A percentile compares a stretch with the other conserved stretches of the same genome.
phyloP scores from a whole-genome alignment of 2,113 vertebrate species.

The Triplophysa siluroides region DNA sequence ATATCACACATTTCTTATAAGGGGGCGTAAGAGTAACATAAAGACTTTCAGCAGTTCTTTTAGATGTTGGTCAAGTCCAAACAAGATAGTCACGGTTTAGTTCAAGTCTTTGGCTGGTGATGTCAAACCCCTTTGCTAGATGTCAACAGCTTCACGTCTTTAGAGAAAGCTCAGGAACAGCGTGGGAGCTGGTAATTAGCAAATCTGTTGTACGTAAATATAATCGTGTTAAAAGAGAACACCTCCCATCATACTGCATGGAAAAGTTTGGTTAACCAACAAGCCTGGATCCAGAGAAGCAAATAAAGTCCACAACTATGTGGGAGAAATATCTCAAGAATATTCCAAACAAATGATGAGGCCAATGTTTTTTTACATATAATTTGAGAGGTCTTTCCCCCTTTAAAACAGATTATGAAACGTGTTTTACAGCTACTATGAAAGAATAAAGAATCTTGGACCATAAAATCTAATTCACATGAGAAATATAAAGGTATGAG shows the following conservation, averaged over 20 bases:
- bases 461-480: not conserved
- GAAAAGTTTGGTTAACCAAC: constrained; percentile 41
- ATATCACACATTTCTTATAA: not conserved
- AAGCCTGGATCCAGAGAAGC: constrained; percentile 50
- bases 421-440: constrained; percentile 11
- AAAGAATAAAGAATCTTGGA: constrained; percentile 1
- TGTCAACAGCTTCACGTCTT: not conserved
- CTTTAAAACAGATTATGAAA: not conserved
- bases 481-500: constrained; percentile 6
- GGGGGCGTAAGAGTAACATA: not conserved
- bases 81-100: constrained; percentile 32
- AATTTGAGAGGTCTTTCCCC: not conserved
- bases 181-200: constrained; percentile 58
- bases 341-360: constrained; percentile 34
- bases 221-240: constrained; percentile 43
- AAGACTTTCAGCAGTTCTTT: constrained; percentile 2
- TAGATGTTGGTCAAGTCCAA: constrained; percentile 26
- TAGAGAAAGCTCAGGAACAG: constrained; percentile 48
- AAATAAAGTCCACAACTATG: constrained; percentile 54
- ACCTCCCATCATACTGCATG: constrained; percentile 22
- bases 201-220: constrained; percentile 52
- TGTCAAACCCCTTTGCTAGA: not conserved
- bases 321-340: constrained; percentile 55
- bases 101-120: constrained; percentile 36
- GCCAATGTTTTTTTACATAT: constrained; percentile 34